Evolutionary conservation across 2,888 invertebrate genomes (phyloP).

Genomic region (Serripes groenlandicus): DNA sequence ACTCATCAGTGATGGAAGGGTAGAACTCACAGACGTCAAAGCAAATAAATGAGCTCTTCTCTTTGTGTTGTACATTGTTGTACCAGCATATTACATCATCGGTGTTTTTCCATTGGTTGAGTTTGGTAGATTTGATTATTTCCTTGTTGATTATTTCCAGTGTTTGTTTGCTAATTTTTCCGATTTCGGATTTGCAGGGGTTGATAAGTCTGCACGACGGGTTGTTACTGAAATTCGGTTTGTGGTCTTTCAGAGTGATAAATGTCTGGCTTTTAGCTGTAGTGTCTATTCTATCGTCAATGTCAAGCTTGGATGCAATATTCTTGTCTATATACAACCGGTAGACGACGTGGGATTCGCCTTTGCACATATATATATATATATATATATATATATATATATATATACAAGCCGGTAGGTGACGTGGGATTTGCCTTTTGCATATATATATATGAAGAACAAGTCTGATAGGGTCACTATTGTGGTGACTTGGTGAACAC

Average conservation of each 20-base stretch:
- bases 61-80: background rate
- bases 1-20: constrained; percentile 3
- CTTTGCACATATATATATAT: too few species aligned
- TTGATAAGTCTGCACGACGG: constrained; percentile 4
- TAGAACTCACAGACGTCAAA: constrained; percentile 5
- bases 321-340: too few species aligned
- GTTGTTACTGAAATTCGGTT: constrained; percentile 2
- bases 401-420: too few species aligned
- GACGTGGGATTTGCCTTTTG: too few species aligned
- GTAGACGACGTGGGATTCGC: too few species aligned
- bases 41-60: background rate
- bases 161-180: constrained; percentile 8
- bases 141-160: background rate
- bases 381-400: too few species aligned
- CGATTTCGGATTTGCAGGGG: constrained; percentile 3
- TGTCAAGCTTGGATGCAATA: background rate
- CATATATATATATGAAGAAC: too few species aligned
- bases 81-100: constrained; percentile 1
- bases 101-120: constrained; percentile 8
- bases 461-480: too few species aligned
- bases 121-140: background rate
- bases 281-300: background rate
- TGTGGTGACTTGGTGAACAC: too few species aligned
- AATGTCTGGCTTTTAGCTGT: constrained; percentile 11
- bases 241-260: constrained; percentile 9